Percentiles rank a stretch among this genome's conserved stretches.
These are phyloP conservation scores for Physella acuta DNA, from an alignment of 1,140 invertebrate species.

Conservation along the genomic window DNA sequence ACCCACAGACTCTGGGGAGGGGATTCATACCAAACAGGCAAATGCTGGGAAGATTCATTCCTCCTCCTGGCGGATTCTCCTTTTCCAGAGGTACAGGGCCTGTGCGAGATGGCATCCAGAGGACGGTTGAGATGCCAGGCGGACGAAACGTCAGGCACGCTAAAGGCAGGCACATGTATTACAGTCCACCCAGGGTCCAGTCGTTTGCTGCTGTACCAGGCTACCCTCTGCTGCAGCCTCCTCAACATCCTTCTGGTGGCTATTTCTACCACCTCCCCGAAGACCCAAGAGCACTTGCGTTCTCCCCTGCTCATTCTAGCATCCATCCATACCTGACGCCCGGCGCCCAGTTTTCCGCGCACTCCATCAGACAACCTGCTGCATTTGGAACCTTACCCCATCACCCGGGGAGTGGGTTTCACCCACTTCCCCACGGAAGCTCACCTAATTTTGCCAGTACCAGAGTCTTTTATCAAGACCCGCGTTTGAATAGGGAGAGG, in stretches of 20 bases:
- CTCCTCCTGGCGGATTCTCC: constrained; percentile 16
- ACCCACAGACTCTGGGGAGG: constrained; percentile 24
- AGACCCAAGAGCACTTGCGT: constrained; percentile 12
- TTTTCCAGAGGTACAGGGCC: constrained; percentile 15
- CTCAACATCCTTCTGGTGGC: constrained; percentile 18
- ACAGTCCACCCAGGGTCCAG: constrained; percentile 22
- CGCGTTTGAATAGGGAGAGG: constrained; percentile 5
- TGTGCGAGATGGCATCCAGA: constrained; percentile 13
- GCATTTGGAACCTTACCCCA: constrained; percentile 20
- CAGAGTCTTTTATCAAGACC: neutral
- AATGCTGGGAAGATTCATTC: constrained; percentile 3
- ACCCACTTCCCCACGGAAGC: constrained; percentile 22
- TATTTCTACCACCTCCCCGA: constrained; percentile 31
- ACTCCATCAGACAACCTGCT: constrained; percentile 10
- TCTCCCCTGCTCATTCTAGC: neutral
- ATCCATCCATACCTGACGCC: constrained; percentile 14
- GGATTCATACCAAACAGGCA: constrained; percentile 13
- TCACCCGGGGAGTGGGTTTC: constrained; percentile 19
- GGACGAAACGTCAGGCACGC: constrained; percentile 12
- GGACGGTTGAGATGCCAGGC: constrained; percentile 24
- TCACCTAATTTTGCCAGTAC: neutral
- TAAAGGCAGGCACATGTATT: constrained; percentile 21
- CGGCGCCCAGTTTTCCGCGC: neutral
- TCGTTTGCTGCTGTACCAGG: constrained; percentile 26
- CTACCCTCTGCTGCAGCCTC: constrained; percentile 26